Evolutionary conservation across 2,888 invertebrate genomes (phyloP), one percentile per base, ranked within the genome.

Genomic region (Smittia sp.): DNA sequence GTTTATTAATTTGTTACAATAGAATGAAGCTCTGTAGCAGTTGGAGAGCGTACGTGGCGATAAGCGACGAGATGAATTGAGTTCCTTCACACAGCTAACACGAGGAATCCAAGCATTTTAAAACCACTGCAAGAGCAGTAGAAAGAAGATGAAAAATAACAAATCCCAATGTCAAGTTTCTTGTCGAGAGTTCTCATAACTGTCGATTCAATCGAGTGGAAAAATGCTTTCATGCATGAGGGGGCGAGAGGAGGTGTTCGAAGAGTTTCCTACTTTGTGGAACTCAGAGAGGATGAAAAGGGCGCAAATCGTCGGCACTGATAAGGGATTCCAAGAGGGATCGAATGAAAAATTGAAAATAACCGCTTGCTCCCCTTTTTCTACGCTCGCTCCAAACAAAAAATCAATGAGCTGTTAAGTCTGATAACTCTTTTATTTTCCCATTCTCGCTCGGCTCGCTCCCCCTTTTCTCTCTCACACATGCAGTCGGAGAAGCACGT

Each of bases 321-420:
- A 63, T 63, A 63, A 63, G 63, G 63, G 63, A 63, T 63, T 66
- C 1, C n/a, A 25, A 62, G 38, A 25, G 38, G 62, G 27, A 62
- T 62, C 32, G 62, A 27, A 25, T 72, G 70, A 62, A 72, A 72
- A 72, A 72, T 72, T 72, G 58, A 58, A 69, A 27, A 72, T 72
- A 58, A 62, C 38, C 22, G 39, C 52, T 58, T 68, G 13, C 24
- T 46, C 46, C 6, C 6, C 22, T 15, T 52, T n/a, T n/a, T 4
- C 52, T 13, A 6, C n/a, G 6, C 4, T 58, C 22, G 54, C 22
- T 63, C 11, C 15, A 27, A 25, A 13, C 13, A 63, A 69, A 69
- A 39, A 72, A 72, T 72, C 72, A 72, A 72, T 72, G 72, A 72
- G 52, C 54, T 72, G 72, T 72, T 72, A 72, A 72, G 58, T 39